Evolutionary conservation across 2,888 invertebrate species (phyloP).

Genomic region (Willowsia nigromaculata): DNA sequence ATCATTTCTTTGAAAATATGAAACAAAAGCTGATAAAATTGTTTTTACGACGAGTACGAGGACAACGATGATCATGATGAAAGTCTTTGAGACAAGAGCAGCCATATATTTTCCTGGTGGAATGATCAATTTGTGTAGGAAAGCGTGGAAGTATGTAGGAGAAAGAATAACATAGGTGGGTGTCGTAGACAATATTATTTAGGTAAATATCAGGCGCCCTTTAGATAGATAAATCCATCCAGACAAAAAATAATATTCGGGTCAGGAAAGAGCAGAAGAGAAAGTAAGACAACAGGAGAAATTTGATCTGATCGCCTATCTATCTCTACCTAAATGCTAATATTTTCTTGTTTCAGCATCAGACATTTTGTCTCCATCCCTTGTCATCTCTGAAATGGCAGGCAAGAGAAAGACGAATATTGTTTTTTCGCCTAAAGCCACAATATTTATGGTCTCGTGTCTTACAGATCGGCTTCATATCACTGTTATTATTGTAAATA

Average conservation of each 20-base stretch:
- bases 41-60: background rate
- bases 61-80: background rate
- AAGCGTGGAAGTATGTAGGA: background rate
- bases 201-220: background rate
- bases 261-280: background rate
- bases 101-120: background rate
- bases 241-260: background rate
- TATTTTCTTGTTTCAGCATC: conserved; percentile 45
- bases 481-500: background rate
- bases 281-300: background rate
- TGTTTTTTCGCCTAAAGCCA: background rate
- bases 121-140: too few relatives aligned
- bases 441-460: background rate
- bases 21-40: conserved; percentile 34
- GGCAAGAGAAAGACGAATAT: background rate
- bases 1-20: background rate
- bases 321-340: conserved; percentile 6
- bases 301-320: background rate
- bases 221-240: background rate
- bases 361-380: conserved; percentile 37
- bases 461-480: background rate
- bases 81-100: background rate
- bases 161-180: background rate
- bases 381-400: background rate
- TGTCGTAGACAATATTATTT: background rate